Base-by-base conservation (phyloP, 23 tunicate genomes). In the Halocynthia aurantium region DNA sequence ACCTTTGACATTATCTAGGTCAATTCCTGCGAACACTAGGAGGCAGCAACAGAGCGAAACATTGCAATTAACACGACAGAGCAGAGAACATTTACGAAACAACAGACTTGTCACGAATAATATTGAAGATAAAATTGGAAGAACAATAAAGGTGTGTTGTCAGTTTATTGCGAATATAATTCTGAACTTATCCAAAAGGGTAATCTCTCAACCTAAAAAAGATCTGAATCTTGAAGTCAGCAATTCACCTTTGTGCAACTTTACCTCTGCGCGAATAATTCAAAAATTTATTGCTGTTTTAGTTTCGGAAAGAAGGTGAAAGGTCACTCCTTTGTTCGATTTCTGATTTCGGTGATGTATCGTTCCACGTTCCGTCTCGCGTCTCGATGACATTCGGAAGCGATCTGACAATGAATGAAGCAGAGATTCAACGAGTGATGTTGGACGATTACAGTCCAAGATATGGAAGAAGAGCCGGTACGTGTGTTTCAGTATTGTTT, bases 241-340 rank as follows among this genome's bases (percentile, higher is more conserved):
- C 63, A 58, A 58, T 58, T 13, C 63, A 58, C n/a, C n/a, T 58
- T 0, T 58, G 17, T 15, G 63, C 15, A n/a, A 58, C 63, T n/a
- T 1, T 5, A 58, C 72, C 20, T 15, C 11, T 50, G 0, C 53
- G 18, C 52, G 44, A 31, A 31, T 31, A 4, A 31, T 31, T 31
- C 44, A 31, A 31, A 31, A 31, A 31, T 31, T 31, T 1, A 31
- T 31, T 31, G 44, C 4, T 5, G 5, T 74, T 54, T 62, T 52
- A 82, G 86, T 82, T 82, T 31, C 73, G 53, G 49, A 82, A 65
- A 44, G 80, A 75, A 7, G 81, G 75, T 19, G 86, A 82, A 62
- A 64, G 81, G 18, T 75, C 80, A 8, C 61, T 82, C 52, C 51
- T 82, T 52, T 75, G 72, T 15, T 52, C 80, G 31, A 77, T 69